Evolutionary conservation across 2,113 vertebrate species (phyloP).

Genomic region (Rhinogobius similis): DNA sequence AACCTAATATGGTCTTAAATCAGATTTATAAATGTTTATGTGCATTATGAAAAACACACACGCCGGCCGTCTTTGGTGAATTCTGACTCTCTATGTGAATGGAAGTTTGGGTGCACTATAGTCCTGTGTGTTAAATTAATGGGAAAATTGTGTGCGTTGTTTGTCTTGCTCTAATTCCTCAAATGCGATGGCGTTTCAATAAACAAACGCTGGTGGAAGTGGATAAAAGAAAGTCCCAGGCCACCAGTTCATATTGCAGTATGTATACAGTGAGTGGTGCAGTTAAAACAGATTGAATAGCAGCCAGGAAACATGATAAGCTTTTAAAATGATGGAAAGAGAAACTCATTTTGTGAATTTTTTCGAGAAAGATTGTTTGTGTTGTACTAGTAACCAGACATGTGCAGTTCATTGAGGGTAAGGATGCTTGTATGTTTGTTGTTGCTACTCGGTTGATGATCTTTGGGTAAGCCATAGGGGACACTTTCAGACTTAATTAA

Average conservation of each 20-base stretch:
- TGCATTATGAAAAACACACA: slow-evolving; percentile 82
- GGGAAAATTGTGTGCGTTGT: slow-evolving; percentile 59
- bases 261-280: slow-evolving; percentile 52
- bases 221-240: slow-evolving; percentile 47
- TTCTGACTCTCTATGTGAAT: slow-evolving; percentile 46
- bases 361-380: slow-evolving; percentile 33
- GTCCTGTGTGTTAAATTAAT: slow-evolving; percentile 49
- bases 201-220: slow-evolving; percentile 56
- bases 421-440: slow-evolving; percentile 35
- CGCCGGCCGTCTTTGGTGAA: slow-evolving; percentile 29
- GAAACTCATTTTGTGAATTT: slow-evolving; percentile 41
- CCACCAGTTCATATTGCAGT: slow-evolving; percentile 47
- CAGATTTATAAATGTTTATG: slow-evolving; percentile 86
- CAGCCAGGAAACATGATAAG: slow-evolving; percentile 66
- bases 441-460: slow-evolving; percentile 25
- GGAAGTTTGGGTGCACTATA: slow-evolving; percentile 23
- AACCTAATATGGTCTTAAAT: slow-evolving; percentile 83
- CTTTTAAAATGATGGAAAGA: slow-evolving; percentile 63
- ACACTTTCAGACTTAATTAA: slow-evolving; percentile 38
- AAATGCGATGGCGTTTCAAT: slow-evolving; percentile 68
- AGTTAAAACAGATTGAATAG: slow-evolving; percentile 69
- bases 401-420: slow-evolving; percentile 3
- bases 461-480: slow-evolving; percentile 35
- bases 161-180: slow-evolving; percentile 66
- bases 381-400: slow-evolving; percentile 10